Conservation (phyloP, 2,888 invertebrate genomes). For the Auanema sp. region DNA sequence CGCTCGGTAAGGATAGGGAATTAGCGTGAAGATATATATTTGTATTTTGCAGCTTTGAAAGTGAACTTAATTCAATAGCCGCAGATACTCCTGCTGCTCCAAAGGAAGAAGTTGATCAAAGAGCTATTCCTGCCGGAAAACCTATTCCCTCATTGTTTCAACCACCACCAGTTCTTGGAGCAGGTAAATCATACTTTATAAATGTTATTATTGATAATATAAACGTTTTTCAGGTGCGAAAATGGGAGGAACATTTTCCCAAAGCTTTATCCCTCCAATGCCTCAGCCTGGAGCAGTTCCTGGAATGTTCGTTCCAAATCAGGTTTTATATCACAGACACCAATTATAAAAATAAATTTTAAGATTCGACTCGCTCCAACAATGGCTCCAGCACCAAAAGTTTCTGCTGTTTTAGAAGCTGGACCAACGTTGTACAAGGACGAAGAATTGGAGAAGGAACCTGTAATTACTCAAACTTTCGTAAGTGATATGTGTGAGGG, state of each 20-base stretch:
- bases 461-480: slow-evolving; percentile 10
- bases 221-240: neutral
- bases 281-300: slow-evolving; percentile 14
- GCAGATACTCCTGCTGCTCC: slow-evolving; percentile 9
- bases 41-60: slow-evolving; percentile 35
- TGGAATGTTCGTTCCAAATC: slow-evolving; percentile 9
- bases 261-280: slow-evolving; percentile 7
- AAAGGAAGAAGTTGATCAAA: neutral
- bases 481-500: slow-evolving; percentile 9
- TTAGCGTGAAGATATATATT: neutral
- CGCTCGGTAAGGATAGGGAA: slow-evolving; percentile 48
- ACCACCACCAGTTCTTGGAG: neutral
- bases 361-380: slow-evolving; percentile 1
- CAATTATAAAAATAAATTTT: too few relatives aligned
- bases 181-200: neutral
- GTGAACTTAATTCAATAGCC: slow-evolving; percentile 38
- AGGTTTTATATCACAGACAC: too few relatives aligned
- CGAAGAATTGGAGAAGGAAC: slow-evolving; percentile 9
- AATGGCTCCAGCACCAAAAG: slow-evolving; percentile 20
- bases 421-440: slow-evolving; percentile 37
- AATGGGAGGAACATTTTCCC: slow-evolving; percentile 1
- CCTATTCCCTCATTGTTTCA: neutral
- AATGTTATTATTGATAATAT: neutral
- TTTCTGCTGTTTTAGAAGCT: slow-evolving; percentile 31
- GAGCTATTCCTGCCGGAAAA: neutral